Conservation (phyloP, 2,113 vertebrate species). For the Cricetomys ansorgei region DNA sequence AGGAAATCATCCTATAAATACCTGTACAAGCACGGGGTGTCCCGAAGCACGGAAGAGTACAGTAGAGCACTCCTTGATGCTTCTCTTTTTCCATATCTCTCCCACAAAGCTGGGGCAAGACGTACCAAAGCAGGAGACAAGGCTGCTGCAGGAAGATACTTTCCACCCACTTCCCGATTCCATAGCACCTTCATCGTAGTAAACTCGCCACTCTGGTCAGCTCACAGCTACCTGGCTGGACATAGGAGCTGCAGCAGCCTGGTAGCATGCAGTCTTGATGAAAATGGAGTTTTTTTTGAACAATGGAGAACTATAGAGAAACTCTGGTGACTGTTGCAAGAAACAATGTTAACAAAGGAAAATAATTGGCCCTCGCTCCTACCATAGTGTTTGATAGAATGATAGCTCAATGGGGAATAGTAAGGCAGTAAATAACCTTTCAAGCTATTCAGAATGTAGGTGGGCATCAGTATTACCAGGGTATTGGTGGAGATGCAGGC, state of each 20-base stretch:
- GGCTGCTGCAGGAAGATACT: background rate
- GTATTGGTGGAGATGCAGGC: background rate
- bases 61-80: background rate
- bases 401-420: background rate
- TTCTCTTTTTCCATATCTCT: background rate
- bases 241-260: background rate
- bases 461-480: background rate
- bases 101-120: background rate
- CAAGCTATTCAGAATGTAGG: background rate
- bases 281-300: background rate
- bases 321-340: conserved; percentile 5
- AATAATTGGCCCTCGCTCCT: conserved; percentile 38
- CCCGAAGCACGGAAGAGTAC: background rate
- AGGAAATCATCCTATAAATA: conserved; percentile 7
- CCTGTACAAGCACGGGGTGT: background rate
- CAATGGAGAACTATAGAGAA: conserved; percentile 8
- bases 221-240: background rate
- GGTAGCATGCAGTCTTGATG: background rate
- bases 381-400: conserved; percentile 47
- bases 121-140: background rate
- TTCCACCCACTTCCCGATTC: background rate
- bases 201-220: background rate
- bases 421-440: conserved; percentile 34
- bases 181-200: rapidly evolving
- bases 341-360: conserved; percentile 37